Evolutionary conservation across 2,113 vertebrate species (phyloP).

Genomic region (Silurus glanis): DNA sequence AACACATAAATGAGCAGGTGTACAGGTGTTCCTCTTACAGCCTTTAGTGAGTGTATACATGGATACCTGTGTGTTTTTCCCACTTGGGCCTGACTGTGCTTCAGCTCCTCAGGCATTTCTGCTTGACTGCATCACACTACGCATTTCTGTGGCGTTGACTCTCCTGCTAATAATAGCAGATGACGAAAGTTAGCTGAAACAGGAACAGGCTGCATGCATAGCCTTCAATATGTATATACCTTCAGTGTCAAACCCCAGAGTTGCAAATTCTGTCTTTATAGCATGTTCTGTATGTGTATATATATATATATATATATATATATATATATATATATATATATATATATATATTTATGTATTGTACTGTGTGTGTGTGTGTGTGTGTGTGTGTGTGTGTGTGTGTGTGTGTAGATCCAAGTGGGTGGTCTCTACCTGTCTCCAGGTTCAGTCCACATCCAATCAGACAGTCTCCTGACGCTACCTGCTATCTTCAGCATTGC

Average conservation of each 20-base stretch:
- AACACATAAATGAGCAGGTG: too few species aligned
- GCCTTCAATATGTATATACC: not conserved
- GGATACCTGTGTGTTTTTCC: not conserved
- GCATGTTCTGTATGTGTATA: slow-evolving; percentile 31
- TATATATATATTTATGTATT: not conserved
- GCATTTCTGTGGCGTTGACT: not conserved
- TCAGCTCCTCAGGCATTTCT: slow-evolving; percentile 12
- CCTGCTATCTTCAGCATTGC: slow-evolving; percentile 93
- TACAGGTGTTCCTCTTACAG: too few species aligned
- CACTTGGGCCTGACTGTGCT: not conserved
- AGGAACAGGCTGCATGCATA: not conserved
- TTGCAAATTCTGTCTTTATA: not conserved
- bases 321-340: not conserved
- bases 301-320: not conserved
- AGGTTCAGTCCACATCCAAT: slow-evolving; percentile 84
- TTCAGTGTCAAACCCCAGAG: not conserved
- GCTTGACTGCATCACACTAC: slow-evolving; percentile 38
- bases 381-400: slow-evolving; percentile 22
- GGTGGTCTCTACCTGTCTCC: slow-evolving; percentile 90
- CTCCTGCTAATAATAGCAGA: slow-evolving; percentile 3
- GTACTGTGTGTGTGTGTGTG: not conserved
- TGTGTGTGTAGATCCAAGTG: slow-evolving; percentile 82
- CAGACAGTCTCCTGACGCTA: slow-evolving; percentile 92
- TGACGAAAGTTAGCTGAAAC: slow-evolving; percentile 37
- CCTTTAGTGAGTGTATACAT: not conserved